Conservation (phyloP, 2,888 invertebrate genomes). For the Lepetodrilus schrolli region DNA sequence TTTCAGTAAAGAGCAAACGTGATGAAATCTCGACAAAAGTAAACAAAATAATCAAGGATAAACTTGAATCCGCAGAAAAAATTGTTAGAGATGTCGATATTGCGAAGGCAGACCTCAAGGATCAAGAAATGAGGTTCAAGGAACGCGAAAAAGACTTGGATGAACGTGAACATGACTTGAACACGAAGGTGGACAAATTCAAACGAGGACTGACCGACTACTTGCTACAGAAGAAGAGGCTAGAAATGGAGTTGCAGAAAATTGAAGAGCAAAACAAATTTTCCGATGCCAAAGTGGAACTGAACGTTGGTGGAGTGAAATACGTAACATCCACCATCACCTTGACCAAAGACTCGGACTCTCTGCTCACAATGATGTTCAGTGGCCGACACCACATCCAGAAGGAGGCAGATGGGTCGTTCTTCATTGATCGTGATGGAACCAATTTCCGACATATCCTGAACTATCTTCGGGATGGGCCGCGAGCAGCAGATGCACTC, state of each 20-base stretch:
- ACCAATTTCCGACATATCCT: conserved; percentile 56
- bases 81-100: conserved; percentile 35
- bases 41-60: background rate
- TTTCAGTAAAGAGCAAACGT: background rate
- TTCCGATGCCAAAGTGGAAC: conserved; percentile 47
- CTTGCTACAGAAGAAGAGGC: conserved; percentile 39
- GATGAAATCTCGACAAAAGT: background rate
- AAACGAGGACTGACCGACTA: conserved; percentile 42
- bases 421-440: conserved; percentile 61
- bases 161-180: conserved; percentile 20
- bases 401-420: conserved; percentile 52
- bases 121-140: conserved; percentile 32
- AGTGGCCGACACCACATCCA: conserved; percentile 50
- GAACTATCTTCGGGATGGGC: conserved; percentile 57
- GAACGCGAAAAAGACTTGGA: conserved; percentile 39
- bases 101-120: conserved; percentile 37
- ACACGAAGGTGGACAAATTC: conserved; percentile 26
- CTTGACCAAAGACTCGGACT: conserved; percentile 45
- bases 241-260: conserved; percentile 45
- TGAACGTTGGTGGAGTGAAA: conserved; percentile 55
- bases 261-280: conserved; percentile 48
- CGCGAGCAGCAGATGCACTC: conserved; percentile 44
- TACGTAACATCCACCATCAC: conserved; percentile 55
- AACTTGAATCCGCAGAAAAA: conserved; percentile 27
- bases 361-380: conserved; percentile 55